Conservation (phyloP, 2,797 vertebrate genomes). For the Microctenopoma steveboyesi region DNA sequence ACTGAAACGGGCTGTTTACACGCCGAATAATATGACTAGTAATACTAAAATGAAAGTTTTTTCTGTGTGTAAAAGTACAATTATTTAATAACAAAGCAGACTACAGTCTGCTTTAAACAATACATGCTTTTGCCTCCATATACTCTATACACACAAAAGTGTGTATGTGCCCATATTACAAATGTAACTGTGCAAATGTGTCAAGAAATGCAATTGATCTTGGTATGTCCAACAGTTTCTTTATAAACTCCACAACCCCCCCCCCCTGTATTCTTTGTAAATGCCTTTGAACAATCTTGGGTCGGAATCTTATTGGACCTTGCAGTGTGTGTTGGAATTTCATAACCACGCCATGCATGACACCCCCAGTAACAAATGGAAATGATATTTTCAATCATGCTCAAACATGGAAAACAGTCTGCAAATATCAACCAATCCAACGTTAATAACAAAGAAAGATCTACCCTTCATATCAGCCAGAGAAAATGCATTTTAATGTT, state of each 20-base stretch:
- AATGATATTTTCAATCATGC: constrained; percentile 75
- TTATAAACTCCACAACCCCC: constrained; percentile 48
- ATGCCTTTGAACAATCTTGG: constrained; percentile 69
- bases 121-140: background rate
- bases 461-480: constrained; percentile 71
- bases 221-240: constrained; percentile 26
- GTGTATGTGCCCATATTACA: constrained; percentile 1
- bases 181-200: constrained; percentile 53
- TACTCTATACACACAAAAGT: constrained; percentile 13
- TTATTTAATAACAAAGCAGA: too few species aligned
- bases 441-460: constrained; percentile 72
- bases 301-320: constrained; percentile 65
- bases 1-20: constrained; percentile 11
- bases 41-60: background rate
- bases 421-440: constrained; percentile 65
- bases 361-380: constrained; percentile 64
- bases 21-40: background rate
- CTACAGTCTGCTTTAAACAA: background rate
- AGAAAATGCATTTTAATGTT: constrained; percentile 71
- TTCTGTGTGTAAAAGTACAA: background rate
- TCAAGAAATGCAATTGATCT: constrained; percentile 68
- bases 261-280: constrained; percentile 44
- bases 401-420: constrained; percentile 59
- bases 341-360: constrained; percentile 70
- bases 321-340: constrained; percentile 72